Evolutionary conservation across 2,888 invertebrate species (phyloP).

Genomic region (Ophraella communa): DNA sequence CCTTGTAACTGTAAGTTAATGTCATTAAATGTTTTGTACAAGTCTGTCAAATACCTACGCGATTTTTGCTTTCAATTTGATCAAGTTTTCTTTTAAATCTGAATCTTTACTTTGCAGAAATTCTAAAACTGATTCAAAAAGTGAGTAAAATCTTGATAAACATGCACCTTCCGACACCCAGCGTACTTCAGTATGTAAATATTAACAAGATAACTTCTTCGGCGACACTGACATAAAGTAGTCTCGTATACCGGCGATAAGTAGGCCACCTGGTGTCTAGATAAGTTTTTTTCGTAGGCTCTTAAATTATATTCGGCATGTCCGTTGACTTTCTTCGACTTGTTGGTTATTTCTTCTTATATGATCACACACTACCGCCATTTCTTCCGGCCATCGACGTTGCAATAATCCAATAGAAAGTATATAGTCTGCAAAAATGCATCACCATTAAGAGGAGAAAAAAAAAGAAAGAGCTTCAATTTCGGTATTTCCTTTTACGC

Average conservation of each 20-base stretch:
- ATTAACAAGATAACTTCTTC: neutral
- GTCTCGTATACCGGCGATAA: conserved; percentile 17
- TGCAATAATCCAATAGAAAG: conserved; percentile 29
- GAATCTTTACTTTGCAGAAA: no score
- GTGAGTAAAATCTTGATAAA: no score
- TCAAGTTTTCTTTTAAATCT: no score
- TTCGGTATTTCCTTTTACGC: neutral
- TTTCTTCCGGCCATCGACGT: conserved; percentile 29
- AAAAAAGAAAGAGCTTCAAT: neutral
- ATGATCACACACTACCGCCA: conserved; percentile 21
- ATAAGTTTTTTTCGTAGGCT: conserved; percentile 37
- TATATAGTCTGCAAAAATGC: conserved; percentile 24
- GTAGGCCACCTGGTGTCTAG: conserved; percentile 38
- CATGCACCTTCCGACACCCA: no score
- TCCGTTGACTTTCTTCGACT: conserved; percentile 38
- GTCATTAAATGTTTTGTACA: no score
- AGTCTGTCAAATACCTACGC: no score
- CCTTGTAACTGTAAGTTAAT: no score
- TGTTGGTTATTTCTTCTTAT: conserved; percentile 16
- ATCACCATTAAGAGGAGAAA: conserved; percentile 9
- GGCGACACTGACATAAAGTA: neutral
- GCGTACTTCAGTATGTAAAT: no score
- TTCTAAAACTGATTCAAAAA: no score
- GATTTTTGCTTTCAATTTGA: no score
- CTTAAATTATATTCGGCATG: conserved; percentile 39